These are phyloP conservation scores for Agonum fuliginosum DNA, from an alignment of 2,888 invertebrate species.

Conservation along the genomic window DNA sequence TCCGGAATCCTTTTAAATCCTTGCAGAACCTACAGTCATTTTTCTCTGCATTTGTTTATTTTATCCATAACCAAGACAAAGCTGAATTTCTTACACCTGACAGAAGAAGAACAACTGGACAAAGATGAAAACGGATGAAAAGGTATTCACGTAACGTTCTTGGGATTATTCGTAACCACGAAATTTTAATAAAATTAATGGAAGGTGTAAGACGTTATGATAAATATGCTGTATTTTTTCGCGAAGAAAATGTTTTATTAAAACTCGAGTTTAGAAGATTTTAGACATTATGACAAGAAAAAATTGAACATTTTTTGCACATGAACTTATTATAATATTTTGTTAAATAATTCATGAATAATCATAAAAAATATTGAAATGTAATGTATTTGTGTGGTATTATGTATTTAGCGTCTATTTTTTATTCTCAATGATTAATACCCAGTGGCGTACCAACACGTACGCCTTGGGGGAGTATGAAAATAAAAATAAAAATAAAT, in stretches of 20 bases:
- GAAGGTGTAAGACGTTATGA: slow-evolving; percentile 20
- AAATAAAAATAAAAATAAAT: too few species aligned
- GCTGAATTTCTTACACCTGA: neutral
- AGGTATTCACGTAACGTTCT: too few species aligned
- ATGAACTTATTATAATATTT: neutral
- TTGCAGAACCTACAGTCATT: neutral
- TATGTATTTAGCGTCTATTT: too few species aligned
- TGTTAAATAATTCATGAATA: too few species aligned
- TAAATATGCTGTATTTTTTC: slow-evolving; percentile 7
- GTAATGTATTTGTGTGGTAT: too few species aligned
- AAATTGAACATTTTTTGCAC: neutral
- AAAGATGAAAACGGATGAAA: too few species aligned
- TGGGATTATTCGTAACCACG: slow-evolving; percentile 2
- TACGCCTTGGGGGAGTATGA: too few species aligned
- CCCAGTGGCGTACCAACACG: too few species aligned
- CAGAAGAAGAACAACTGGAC: neutral
- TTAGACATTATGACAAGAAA: neutral
- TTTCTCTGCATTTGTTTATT: slow-evolving; percentile 14
- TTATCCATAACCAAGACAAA: neutral
- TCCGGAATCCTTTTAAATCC: neutral
- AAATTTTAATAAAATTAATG: slow-evolving; percentile 27
- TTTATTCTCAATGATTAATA: too few species aligned
- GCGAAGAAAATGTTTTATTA: slow-evolving; percentile 16
- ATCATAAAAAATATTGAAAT: too few species aligned
- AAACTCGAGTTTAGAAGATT: slow-evolving; percentile 14